Conservation (phyloP, 2,113 vertebrate genomes). For the Myiozetetes cayanensis region DNA sequence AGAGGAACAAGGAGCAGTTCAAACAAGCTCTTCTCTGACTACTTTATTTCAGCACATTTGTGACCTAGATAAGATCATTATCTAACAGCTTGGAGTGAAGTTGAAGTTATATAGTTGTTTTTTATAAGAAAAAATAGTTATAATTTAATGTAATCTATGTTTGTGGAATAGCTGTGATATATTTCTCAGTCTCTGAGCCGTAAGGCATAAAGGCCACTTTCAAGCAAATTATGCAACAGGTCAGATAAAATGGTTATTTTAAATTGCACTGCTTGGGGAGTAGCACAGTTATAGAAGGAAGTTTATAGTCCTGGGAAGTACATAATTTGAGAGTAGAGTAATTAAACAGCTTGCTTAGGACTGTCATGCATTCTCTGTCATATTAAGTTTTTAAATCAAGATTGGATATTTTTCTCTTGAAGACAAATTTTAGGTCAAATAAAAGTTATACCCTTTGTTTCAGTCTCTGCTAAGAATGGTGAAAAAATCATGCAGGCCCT, state of each 20-base stretch:
- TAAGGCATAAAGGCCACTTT: slow-evolving; percentile 1
- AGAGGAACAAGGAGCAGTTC: slow-evolving; percentile 51
- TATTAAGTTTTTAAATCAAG: neutral
- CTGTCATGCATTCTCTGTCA: neutral
- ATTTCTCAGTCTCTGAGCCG: slow-evolving; percentile 2
- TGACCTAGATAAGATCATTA: slow-evolving; percentile 53
- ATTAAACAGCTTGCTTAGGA: neutral
- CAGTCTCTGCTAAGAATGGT: neutral
- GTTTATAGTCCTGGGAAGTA: neutral
- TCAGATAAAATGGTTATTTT: slow-evolving; percentile 32
- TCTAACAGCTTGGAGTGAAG: slow-evolving; percentile 48
- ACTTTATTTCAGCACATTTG: slow-evolving; percentile 30
- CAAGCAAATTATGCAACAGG: slow-evolving; percentile 38
- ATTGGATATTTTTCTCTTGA: neutral
- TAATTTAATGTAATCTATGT: slow-evolving; percentile 50
- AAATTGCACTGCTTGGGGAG: neutral
- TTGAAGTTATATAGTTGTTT: slow-evolving; percentile 23
- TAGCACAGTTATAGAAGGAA: neutral
- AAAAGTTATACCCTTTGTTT: neutral
- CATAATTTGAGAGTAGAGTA: neutral
- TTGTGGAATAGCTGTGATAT: slow-evolving; percentile 27
- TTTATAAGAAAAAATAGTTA: slow-evolving; percentile 37
- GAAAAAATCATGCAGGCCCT: neutral
- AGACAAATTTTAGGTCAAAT: neutral
- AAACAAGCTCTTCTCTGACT: slow-evolving; percentile 45